Evolutionary conservation across 2,888 invertebrate species (phyloP).

Genomic region (Eupsilia transversa): DNA sequence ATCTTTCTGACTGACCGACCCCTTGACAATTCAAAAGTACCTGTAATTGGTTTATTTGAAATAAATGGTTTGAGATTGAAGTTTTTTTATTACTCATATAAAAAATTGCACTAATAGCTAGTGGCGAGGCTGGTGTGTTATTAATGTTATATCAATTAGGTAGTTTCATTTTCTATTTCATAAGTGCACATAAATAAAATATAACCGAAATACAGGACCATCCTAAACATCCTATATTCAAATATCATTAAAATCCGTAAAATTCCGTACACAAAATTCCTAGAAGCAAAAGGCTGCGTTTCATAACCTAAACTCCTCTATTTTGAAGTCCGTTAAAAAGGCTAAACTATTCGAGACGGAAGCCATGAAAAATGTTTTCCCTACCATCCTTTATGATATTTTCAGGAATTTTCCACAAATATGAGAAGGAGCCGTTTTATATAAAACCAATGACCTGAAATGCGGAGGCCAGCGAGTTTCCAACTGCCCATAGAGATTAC

Average conservation of each 20-base stretch:
- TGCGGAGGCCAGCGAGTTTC: slow-evolving; percentile 71
- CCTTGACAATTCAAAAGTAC: no score
- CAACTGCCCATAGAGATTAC: slow-evolving; percentile 70
- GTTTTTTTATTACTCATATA: no score
- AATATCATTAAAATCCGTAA: not conserved
- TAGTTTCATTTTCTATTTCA: not conserved
- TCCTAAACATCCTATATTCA: not conserved
- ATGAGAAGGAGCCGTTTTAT: slow-evolving; percentile 70
- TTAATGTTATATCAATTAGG: not conserved
- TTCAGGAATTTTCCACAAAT: slow-evolving; percentile 68
- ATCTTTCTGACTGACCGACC: no score
- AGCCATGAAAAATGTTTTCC: slow-evolving; percentile 56
- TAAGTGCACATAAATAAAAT: not conserved
- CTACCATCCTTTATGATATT: slow-evolving; percentile 45
- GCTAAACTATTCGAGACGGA: slow-evolving; percentile 38
- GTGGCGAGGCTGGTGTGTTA: not conserved
- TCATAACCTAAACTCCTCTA: slow-evolving; percentile 2
- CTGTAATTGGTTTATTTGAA: no score
- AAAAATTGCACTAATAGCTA: not conserved
- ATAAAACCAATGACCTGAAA: slow-evolving; percentile 78
- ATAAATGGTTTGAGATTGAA: no score
- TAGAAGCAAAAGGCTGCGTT: not conserved
- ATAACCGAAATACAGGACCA: not conserved
- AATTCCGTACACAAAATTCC: slow-evolving; percentile 17
- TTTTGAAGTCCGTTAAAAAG: slow-evolving; percentile 34